Conservation (phyloP, 2,888 invertebrate species). For the Leucophenga montana region DNA sequence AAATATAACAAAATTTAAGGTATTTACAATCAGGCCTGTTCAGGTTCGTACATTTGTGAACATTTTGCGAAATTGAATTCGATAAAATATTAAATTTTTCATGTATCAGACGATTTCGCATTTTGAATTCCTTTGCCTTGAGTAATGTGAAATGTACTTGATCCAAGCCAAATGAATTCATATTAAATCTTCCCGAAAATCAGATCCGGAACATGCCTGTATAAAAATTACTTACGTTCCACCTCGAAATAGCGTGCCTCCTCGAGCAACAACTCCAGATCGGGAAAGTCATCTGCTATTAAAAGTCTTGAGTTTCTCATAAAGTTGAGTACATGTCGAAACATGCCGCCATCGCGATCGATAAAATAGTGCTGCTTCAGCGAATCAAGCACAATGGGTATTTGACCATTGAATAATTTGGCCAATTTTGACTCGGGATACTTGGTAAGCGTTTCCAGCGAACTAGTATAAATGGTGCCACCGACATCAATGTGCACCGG, state of each 20-base stretch:
- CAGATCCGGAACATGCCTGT: too few relatives aligned
- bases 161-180: too few relatives aligned
- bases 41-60: too few relatives aligned
- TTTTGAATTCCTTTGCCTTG: too few relatives aligned
- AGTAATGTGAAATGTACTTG: too few relatives aligned
- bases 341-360: conserved; percentile 97
- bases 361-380: conserved; percentile 99
- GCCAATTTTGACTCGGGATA: conserved; percentile 94
- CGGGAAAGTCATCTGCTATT: conserved; percentile 89
- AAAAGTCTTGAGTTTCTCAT: conserved; percentile 91
- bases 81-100: too few relatives aligned
- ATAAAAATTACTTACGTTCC: conserved; percentile 84
- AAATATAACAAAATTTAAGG: neutral
- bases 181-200: too few relatives aligned
- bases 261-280: conserved; percentile 89
- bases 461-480: conserved; percentile 96
- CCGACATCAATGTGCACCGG: conserved; percentile 99
- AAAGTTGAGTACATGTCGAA: conserved; percentile 97
- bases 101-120: too few relatives aligned
- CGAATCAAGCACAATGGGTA: conserved; percentile 95
- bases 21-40: too few relatives aligned
- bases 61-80: too few relatives aligned
- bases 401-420: conserved; percentile 94
- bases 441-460: conserved; percentile 95
- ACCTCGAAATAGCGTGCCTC: conserved; percentile 95